phyloP scores from a whole-genome alignment of 2,797 vertebrate genomes.

The Oreonectes daqikongensis region DNA sequence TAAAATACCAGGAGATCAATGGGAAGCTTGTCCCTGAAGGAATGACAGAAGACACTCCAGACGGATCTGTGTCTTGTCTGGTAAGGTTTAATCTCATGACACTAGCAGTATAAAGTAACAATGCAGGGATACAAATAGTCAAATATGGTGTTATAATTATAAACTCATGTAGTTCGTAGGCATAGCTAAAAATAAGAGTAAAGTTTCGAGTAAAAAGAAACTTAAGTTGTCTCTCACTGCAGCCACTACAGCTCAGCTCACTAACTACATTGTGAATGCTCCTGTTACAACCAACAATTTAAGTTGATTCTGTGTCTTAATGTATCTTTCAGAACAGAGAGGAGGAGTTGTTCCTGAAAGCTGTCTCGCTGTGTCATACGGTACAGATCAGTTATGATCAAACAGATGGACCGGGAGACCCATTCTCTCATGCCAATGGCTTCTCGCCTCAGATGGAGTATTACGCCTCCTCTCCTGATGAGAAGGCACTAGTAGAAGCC shows the following conservation, averaged over 20 bases:
- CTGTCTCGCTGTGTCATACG: constrained; percentile 94
- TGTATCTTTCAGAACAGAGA: constrained; percentile 74
- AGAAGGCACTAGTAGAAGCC: constrained; percentile 96
- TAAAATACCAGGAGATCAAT: constrained; percentile 94
- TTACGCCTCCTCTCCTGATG: constrained; percentile 96
- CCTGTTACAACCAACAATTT: no score
- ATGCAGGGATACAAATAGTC: background rate
- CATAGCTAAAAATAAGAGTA: no score
- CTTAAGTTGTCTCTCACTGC: no score
- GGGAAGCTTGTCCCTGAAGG: constrained; percentile 91
- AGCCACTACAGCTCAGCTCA: no score
- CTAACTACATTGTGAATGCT: no score
- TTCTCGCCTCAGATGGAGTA: constrained; percentile 85
- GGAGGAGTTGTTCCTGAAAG: constrained; percentile 92
- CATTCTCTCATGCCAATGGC: constrained; percentile 82
- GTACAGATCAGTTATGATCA: constrained; percentile 93
- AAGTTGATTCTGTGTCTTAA: background rate
- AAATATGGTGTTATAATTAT: background rate
- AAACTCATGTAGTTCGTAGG: no score
- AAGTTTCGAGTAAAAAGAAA: no score
- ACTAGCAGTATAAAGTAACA: background rate
- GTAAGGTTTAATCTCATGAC: constrained; percentile 58
- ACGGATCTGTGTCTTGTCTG: constrained; percentile 75
- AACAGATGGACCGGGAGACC: constrained; percentile 78
- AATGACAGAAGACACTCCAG: constrained; percentile 84